Percentiles rank a stretch among this genome's conserved stretches.
Conservation (phyloP, 2,888 invertebrate species). For the Pachycephus smyrnensis region DNA sequence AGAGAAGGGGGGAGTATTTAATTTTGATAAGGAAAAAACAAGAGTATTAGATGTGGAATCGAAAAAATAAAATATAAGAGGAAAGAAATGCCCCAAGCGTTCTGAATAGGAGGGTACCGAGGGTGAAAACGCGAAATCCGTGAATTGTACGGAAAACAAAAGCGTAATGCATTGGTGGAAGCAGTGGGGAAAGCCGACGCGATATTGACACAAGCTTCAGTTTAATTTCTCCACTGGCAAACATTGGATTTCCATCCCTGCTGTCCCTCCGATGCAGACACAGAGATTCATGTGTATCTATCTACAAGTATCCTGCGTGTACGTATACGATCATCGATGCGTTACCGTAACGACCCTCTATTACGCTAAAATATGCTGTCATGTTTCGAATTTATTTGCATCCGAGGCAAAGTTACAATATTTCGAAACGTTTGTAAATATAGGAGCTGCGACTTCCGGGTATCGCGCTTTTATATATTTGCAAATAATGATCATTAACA, state of each 20-base stretch:
- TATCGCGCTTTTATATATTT: conserved; percentile 12
- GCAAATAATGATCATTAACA: conserved; percentile 33
- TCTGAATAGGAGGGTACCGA: neutral
- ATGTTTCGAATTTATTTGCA: conserved; percentile 35
- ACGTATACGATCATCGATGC: conserved; percentile 8
- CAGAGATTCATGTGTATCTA: neutral
- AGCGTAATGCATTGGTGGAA: conserved; percentile 46
- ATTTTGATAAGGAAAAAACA: too few relatives aligned
- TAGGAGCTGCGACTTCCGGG: too few relatives aligned
- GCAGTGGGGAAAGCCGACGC: conserved; percentile 56
- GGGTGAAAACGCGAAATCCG: conserved; percentile 12
- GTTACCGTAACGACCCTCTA: neutral
- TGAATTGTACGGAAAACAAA: conserved; percentile 39
- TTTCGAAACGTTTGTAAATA: neutral
- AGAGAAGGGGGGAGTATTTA: too few relatives aligned
- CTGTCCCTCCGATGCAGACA: conserved; percentile 22
- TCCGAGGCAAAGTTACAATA: neutral
- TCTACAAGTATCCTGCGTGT: too few relatives aligned
- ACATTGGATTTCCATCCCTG: conserved; percentile 57
- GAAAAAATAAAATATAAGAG: neutral
- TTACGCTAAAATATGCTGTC: conserved; percentile 31
- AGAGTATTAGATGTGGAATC: too few relatives aligned
- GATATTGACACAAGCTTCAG: conserved; percentile 63
- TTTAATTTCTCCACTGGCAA: conserved; percentile 63
- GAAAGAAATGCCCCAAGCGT: neutral